Evolutionary conservation across 2,888 invertebrate genomes (phyloP).

Genomic region (Acanthoscelides obtectus): DNA sequence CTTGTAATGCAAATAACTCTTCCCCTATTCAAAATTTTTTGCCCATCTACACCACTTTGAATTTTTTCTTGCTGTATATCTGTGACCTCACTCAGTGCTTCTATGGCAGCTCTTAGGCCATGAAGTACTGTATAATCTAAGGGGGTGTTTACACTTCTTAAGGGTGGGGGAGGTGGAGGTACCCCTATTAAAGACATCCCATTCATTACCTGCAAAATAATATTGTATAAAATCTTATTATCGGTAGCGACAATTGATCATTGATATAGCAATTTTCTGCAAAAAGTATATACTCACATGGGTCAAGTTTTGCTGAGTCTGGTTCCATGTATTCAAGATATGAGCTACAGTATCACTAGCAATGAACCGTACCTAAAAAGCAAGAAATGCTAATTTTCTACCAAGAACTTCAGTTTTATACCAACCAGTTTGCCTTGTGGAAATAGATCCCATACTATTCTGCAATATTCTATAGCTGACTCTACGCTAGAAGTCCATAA

Average conservation of each 20-base stretch:
- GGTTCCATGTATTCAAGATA: conserved; percentile 79
- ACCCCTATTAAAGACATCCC: conserved; percentile 78
- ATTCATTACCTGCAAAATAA: conserved; percentile 63
- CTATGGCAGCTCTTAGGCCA: conserved; percentile 81
- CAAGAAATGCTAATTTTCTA: not conserved
- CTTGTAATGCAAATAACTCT: conserved; percentile 89
- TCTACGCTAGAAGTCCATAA: conserved; percentile 97
- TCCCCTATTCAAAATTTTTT: conserved; percentile 55
- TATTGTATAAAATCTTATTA: not conserved
- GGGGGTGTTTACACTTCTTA: conserved; percentile 52
- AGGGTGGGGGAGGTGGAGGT: conserved; percentile 53
- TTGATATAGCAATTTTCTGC: not conserved
- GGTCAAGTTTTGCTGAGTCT: conserved; percentile 77
- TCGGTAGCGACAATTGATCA: too few species aligned
- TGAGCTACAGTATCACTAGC: conserved; percentile 84
- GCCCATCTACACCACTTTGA: conserved; percentile 11
- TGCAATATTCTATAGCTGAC: conserved; percentile 91
- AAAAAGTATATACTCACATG: conserved; percentile 59
- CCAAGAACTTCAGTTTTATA: not conserved
- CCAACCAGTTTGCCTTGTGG: conserved; percentile 80
- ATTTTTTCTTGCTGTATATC: conserved; percentile 64
- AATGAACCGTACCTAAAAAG: conserved; percentile 69
- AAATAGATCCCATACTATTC: conserved; percentile 97
- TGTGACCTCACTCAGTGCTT: conserved; percentile 77
- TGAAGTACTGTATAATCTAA: conserved; percentile 71